phyloP scores from a whole-genome alignment of 2,888 invertebrate species.

The Oxytorus armatus region DNA sequence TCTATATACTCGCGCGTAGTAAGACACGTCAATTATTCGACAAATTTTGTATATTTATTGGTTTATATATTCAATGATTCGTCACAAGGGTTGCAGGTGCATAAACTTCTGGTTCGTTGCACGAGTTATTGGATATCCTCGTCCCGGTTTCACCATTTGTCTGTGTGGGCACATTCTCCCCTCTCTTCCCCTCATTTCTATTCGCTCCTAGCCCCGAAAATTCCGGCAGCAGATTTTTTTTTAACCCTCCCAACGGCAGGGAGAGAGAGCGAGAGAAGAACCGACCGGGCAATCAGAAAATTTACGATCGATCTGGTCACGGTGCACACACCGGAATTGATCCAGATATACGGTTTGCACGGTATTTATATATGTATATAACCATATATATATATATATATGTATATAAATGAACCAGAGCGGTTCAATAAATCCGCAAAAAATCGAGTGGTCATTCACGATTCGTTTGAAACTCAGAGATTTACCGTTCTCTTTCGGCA shows the following conservation, averaged over 20 bases:
- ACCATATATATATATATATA: conserved; percentile 5
- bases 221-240: conserved; percentile 50
- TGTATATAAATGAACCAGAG: conserved; percentile 30
- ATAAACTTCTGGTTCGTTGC: conserved; percentile 26
- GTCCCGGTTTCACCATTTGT: conserved; percentile 16
- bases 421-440: conserved; percentile 64
- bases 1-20: neutral
- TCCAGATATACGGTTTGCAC: conserved; percentile 25
- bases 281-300: conserved; percentile 52
- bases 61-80: conserved; percentile 10
- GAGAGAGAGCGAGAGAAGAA: neutral
- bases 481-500: conserved; percentile 67
- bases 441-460: conserved; percentile 71
- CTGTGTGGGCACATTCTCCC: neutral
- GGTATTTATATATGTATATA: conserved; percentile 3
- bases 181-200: conserved; percentile 2
- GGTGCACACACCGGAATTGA: conserved; percentile 50
- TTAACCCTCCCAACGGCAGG: conserved; percentile 32
- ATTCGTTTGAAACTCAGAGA: conserved; percentile 67
- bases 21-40: conserved; percentile 3
- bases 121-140: conserved; percentile 44
- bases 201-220: conserved; percentile 21
- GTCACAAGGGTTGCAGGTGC: conserved; percentile 47
- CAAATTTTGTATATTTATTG: conserved; percentile 1
- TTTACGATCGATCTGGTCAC: conserved; percentile 63